Base-by-base conservation (phyloP, 2,113 vertebrate species). In the Capreolus pygargus region DNA sequence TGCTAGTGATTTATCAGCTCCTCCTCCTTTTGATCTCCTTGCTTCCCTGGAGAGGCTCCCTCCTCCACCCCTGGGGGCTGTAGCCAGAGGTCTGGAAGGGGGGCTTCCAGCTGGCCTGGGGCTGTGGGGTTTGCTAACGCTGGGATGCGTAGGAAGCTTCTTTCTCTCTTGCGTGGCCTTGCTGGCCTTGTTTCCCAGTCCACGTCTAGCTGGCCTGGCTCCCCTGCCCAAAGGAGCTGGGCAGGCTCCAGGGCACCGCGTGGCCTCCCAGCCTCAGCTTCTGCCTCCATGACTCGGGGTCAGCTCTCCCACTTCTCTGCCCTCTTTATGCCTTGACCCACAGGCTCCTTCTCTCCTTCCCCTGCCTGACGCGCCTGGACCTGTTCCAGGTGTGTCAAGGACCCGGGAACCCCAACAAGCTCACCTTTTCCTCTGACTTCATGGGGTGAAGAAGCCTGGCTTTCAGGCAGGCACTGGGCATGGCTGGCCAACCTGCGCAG, bases 41-140 rank as follows among this genome's bases (percentile, higher is more conserved):
- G 11, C 28, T 85, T 57, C 88, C 91, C 84, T 6, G 47, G 54
- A 70, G 94, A 97, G 79, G 21, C 13, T 12, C 39, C 97, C 97
- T 95, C 95, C 95, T 82, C 87, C 94, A 15, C 50, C 30, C 94
- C 84, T 28, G 95, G 91, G 92, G 52, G 83, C n/a, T 27, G 47
- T 33, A 25, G 57, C 9, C 0, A 36, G 90, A 28, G 93, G 93
- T 83, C 16, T 25, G 58, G 64, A 33, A 9, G 9, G 47, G 57
- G 55, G 21, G 23, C 52, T 17, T 9, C 93, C 89, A 28, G 58
- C 58, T 43, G 43, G 78, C 2, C 33, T 21, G 55, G 86, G 60
- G 57, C 74, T 8, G 74, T 33, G 12, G 52, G 91, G 17, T 7
- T 17, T 23, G 36, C 28, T 28, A 17, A 28, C 6, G 16, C 25